Evolutionary conservation across 2,888 invertebrate species (phyloP).

Genomic region (Pantelozetes paolii): DNA sequence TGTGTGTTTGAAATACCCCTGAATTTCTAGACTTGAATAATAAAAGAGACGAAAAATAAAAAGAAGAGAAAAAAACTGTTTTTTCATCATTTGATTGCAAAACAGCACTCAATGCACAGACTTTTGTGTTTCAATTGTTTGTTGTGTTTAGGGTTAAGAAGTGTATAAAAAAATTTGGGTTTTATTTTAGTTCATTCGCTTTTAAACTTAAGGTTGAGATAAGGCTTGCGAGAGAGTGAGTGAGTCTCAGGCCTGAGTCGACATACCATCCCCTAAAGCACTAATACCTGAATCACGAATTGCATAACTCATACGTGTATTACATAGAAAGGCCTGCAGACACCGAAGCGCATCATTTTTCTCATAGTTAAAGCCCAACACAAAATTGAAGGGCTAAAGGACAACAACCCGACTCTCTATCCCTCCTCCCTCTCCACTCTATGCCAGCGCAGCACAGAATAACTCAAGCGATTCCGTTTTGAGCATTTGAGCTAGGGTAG

Average conservation of each 20-base stretch:
- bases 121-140: neutral
- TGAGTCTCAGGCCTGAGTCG: neutral
- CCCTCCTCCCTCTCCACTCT: neutral
- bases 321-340: slow-evolving; percentile 14
- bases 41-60: neutral
- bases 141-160: slow-evolving; percentile 16
- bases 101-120: no score
- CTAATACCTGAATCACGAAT: slow-evolving; percentile 31
- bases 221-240: neutral
- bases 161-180: neutral
- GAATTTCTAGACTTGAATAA: slow-evolving; percentile 14
- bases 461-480: slow-evolving; percentile 24
- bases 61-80: neutral
- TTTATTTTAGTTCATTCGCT: slow-evolving; percentile 30
- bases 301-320: slow-evolving; percentile 33
- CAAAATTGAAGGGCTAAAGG: slow-evolving; percentile 33
- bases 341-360: slow-evolving; percentile 35
- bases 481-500: neutral
- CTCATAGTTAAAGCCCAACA: slow-evolving; percentile 12
- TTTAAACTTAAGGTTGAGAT: slow-evolving; percentile 12
- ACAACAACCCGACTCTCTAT: slow-evolving; percentile 30
- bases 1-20: neutral
- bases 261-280: neutral
- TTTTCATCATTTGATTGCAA: neutral
- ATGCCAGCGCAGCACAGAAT: neutral